These are phyloP conservation scores for Quadriops clusia DNA, from an alignment of 2,888 invertebrate species.

Conservation along the genomic window DNA sequence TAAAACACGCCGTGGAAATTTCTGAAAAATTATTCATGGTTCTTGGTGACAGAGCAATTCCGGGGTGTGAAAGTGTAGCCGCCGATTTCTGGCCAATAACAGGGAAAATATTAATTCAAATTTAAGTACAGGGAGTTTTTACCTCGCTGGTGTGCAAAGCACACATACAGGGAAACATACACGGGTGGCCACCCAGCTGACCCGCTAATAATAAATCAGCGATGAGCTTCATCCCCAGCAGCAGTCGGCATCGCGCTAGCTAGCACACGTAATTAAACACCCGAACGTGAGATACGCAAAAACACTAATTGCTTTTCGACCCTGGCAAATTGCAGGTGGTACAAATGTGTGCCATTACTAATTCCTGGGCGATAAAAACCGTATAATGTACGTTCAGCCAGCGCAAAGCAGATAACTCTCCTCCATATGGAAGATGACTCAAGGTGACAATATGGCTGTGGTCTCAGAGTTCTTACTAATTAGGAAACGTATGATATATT, in stretches of 20 bases:
- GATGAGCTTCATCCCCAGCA: constrained; percentile 21
- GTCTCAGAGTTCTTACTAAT: too few species aligned
- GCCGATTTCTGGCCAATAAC: too few species aligned
- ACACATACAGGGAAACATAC: too few species aligned
- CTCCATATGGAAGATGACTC: too few species aligned
- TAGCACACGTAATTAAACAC: constrained; percentile 14
- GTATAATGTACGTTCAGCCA: constrained; percentile 16
- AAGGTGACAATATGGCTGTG: too few species aligned
- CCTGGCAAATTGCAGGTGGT: constrained; percentile 37
- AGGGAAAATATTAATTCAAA: constrained; percentile 23
- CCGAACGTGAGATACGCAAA: constrained; percentile 36
- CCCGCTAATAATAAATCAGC: constrained; percentile 34
- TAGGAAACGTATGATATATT: too few species aligned
- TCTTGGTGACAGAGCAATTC: too few species aligned
- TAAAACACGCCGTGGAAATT: too few species aligned
- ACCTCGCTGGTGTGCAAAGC: too few species aligned
- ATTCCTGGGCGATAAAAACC: constrained; percentile 20
- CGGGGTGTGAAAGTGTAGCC: too few species aligned
- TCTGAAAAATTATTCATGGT: too few species aligned
- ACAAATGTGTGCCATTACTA: constrained; percentile 30
- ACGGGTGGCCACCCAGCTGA: constrained; percentile 27
- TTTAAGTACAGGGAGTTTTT: constrained; percentile 23
- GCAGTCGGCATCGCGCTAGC: constrained; percentile 3
- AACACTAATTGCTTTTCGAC: constrained; percentile 38
- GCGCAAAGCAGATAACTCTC: too few species aligned